phyloP scores from a whole-genome alignment of 2,113 vertebrate genomes.

The Chaetura pelagica region DNA sequence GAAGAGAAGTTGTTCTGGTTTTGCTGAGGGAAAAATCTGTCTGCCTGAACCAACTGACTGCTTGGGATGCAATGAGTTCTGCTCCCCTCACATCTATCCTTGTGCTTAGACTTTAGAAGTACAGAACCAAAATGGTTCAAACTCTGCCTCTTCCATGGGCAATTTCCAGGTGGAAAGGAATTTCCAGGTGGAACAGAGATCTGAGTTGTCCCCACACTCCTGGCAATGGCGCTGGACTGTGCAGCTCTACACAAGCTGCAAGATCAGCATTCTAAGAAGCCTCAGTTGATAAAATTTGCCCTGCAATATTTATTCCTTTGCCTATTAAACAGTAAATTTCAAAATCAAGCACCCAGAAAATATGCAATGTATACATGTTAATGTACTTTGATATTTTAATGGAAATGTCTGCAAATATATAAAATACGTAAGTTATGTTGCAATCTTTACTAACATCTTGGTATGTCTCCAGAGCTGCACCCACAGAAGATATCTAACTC shows the following conservation, averaged over 20 bases:
- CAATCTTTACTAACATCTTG: not conserved
- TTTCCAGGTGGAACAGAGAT: not conserved
- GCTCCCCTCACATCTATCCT: not conserved
- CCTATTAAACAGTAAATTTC: not conserved
- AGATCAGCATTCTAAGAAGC: no score
- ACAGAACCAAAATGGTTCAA: not conserved
- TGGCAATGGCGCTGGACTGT: no score
- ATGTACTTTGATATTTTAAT: not conserved
- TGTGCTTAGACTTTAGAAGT: not conserved
- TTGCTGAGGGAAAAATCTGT: not conserved
- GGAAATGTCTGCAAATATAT: not conserved
- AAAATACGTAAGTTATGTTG: not conserved
- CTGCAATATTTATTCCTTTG: not conserved
- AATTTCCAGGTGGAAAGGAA: not conserved
- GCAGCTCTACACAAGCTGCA: not conserved
- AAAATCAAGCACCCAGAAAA: not conserved
- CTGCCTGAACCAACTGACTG: not conserved
- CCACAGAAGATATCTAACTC: not conserved
- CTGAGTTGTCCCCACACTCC: not conserved
- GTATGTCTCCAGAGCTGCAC: not conserved
- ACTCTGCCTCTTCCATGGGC: not conserved
- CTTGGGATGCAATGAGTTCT: fast-evolving
- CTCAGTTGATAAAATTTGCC: not conserved
- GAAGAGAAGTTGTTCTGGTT: not conserved
- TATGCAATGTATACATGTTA: not conserved